Base-by-base conservation (phyloP, 2,888 invertebrate genomes). In the Endomychus coccineus region DNA sequence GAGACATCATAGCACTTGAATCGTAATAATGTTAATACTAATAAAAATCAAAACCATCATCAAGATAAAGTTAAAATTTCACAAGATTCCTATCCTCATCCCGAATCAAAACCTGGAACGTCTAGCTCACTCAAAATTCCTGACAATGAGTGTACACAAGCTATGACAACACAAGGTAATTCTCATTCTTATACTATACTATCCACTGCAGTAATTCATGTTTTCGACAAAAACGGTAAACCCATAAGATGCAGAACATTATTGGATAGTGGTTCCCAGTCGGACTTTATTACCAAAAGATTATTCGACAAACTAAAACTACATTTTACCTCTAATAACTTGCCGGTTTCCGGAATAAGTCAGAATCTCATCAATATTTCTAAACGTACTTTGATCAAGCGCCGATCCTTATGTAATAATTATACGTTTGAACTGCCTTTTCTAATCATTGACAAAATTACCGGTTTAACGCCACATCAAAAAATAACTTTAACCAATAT, bases 391-490 rank as follows among this genome's bases (percentile, higher is more conserved):
- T 9, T 27, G 9, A 13, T 34, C 2, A 3, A 27, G 6, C 7
- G 17, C 7, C 9, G 42, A 38, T 43, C 43, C 1, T 27, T 41
- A 27, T 6, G 11, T 13, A 45, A 38, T 27, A 39, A 27, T 24
- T 45, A 16, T 21, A 30, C 21, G 27, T 16, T 36, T 7, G 29
- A 41, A 31, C 22, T 45, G 19, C 35, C 41, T n/a, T 43, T 42
- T 32, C 27, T 47, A 16, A 31, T 40, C 10, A 35, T 46, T 10
- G 32, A 39, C n/a, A 6, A 38, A 13, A 47, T 45, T 23, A 49
- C 45, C 7, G 38, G 41, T 11, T 15, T n/a, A 10, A 36, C 40
- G 11, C 39, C 44, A 5, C 36, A 15, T 14, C 0, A 15, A 9
- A 27, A 14, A 27, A 15, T 27, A 27, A n/a, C 14, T 2, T 7